Percentiles rank a stretch among this genome's conserved stretches.
Conservation (phyloP, 2,888 invertebrate genomes). For the Athalia cordata region DNA sequence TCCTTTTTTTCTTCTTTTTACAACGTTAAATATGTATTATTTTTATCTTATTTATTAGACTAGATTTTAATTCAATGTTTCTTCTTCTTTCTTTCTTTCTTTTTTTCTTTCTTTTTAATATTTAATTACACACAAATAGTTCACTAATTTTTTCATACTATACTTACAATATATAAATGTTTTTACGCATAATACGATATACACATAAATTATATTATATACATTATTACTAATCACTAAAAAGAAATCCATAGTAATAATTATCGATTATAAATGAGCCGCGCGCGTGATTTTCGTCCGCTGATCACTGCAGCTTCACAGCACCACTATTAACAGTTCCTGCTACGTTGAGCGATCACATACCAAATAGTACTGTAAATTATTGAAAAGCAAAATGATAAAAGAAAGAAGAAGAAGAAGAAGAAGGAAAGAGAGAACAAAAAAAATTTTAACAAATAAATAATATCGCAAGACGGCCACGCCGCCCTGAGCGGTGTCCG, state of each 20-base stretch:
- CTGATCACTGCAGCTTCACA: constrained; percentile 36
- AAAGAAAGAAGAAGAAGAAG: constrained; percentile 21
- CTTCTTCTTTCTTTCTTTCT: not conserved
- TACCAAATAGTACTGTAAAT: constrained; percentile 67
- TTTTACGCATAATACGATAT: no score
- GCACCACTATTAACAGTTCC: constrained; percentile 66
- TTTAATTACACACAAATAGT: not conserved
- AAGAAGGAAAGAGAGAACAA: not conserved
- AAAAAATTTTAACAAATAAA: no score
- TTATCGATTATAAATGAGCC: not conserved
- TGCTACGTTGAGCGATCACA: constrained; percentile 66
- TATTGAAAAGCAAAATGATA: constrained; percentile 47
- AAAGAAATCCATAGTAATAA: no score
- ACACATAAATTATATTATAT: no score
- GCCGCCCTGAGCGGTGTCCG: constrained; percentile 35
- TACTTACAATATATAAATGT: no score
- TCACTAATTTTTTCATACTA: not conserved
- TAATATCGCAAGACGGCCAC: constrained; percentile 25
- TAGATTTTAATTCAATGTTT: not conserved
- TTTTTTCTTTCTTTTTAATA: not conserved
- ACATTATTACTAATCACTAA: no score
- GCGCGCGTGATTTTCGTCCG: constrained; percentile 30
- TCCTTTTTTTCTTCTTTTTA: not conserved
- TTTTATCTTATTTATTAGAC: not conserved
- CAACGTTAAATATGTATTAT: not conserved